A percentile compares a stretch with the other conserved stretches of the same genome.
Conservation (phyloP, 2,113 vertebrate species). For the Corythoichthys haematopterus region DNA sequence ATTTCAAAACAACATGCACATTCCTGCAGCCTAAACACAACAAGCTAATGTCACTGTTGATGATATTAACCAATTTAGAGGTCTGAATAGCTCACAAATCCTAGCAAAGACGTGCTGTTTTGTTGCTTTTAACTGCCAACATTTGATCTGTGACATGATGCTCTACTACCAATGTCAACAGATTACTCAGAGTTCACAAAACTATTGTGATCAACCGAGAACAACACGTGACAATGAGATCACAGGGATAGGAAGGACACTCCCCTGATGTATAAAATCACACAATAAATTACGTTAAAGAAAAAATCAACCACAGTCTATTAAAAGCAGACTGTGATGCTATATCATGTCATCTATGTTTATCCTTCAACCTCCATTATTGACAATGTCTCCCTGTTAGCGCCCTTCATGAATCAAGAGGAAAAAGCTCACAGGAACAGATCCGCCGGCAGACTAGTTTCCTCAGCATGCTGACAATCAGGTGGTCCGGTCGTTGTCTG, state of each 20-base stretch:
- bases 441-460: conserved; percentile 81
- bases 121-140: not conserved
- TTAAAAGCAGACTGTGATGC: not conserved
- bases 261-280: not conserved
- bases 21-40: conserved; percentile 21
- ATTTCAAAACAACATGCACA: conserved; percentile 17
- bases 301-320: not conserved
- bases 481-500: conserved; percentile 14
- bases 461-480: conserved; percentile 73
- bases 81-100: not conserved
- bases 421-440: conserved; percentile 76
- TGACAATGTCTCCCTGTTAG: not conserved
- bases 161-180: conserved; percentile 50
- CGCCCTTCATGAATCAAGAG: conserved; percentile 12
- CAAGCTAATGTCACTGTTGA: conserved; percentile 15
- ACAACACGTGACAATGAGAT: conserved; percentile 14
- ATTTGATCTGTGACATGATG: not conserved
- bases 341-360: not conserved
- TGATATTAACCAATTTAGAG: not conserved
- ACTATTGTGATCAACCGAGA: conserved; percentile 9
- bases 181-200: conserved; percentile 52
- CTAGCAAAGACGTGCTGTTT: not conserved
- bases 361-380: not conserved
- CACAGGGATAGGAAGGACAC: conserved; percentile 15
- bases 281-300: not conserved